Conservation (phyloP, 2,113 vertebrate species). For the Oncorhynchus kisutch region DNA sequence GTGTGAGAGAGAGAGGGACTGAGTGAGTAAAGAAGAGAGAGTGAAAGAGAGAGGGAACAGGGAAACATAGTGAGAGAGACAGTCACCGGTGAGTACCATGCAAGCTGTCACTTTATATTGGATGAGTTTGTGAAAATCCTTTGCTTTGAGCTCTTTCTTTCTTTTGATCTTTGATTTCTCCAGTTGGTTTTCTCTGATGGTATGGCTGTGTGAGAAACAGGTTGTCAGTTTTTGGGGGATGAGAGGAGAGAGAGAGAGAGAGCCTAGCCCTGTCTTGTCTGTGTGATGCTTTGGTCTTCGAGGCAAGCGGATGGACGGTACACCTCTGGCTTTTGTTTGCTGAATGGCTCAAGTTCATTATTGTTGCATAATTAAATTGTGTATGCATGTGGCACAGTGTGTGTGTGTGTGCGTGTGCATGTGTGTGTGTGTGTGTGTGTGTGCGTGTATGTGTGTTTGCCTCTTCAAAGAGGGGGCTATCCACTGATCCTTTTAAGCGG, state of each 20-base stretch:
- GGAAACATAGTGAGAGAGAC: slow-evolving; percentile 57
- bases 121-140: slow-evolving; percentile 34
- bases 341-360: slow-evolving; percentile 32
- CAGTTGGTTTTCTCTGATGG: slow-evolving; percentile 26
- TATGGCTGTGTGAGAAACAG: slow-evolving; percentile 52
- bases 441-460: slow-evolving; percentile 1
- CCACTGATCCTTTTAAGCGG: slow-evolving; percentile 10
- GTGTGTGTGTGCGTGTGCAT: slow-evolving; percentile 10
- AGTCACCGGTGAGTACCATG: slow-evolving; percentile 71
- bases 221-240: slow-evolving; percentile 43
- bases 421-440: slow-evolving; percentile 10
- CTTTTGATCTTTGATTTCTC: slow-evolving; percentile 31
- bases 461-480: slow-evolving; percentile 29
- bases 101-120: slow-evolving; percentile 49
- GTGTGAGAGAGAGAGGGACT: slow-evolving; percentile 16
- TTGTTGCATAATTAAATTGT: slow-evolving; percentile 39
- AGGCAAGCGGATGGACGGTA: slow-evolving; percentile 33
- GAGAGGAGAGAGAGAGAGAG: background rate
- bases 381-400: slow-evolving; percentile 8
- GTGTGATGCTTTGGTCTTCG: slow-evolving; percentile 6
- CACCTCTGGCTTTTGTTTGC: slow-evolving; percentile 37
- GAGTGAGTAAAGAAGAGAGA: slow-evolving; percentile 29
- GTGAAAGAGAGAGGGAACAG: slow-evolving; percentile 47
- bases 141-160: slow-evolving; percentile 46
- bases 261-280: background rate